phyloP scores from a whole-genome alignment of 2,888 invertebrate genomes.

The Elegia similella region DNA sequence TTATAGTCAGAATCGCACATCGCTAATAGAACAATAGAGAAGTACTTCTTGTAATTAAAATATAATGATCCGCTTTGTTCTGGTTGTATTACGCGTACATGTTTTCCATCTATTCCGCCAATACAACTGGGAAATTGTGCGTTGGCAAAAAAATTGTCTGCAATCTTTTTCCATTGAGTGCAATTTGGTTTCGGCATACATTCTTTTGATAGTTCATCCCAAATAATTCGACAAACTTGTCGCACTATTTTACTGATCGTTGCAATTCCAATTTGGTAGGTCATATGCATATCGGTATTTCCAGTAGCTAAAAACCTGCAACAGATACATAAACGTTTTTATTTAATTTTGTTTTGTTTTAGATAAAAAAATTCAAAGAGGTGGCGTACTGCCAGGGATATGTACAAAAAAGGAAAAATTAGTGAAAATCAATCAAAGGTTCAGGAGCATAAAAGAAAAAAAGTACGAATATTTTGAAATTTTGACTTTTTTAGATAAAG shows the following conservation, averaged over 20 bases:
- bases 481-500: constrained; percentile 19
- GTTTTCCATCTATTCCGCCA: constrained; percentile 14
- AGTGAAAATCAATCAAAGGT: constrained; percentile 12
- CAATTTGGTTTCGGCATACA: constrained; percentile 18
- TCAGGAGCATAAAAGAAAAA: background rate
- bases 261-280: constrained; percentile 19
- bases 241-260: constrained; percentile 20
- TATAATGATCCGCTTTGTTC: constrained; percentile 26
- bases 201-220: constrained; percentile 14
- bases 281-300: constrained; percentile 16
- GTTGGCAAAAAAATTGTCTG: constrained; percentile 28
- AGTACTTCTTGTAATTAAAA: constrained; percentile 19
- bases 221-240: constrained; percentile 22
- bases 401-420: constrained; percentile 19
- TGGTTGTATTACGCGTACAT: constrained; percentile 25
- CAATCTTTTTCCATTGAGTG: constrained; percentile 28
- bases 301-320: constrained; percentile 21
- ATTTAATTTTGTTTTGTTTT: constrained; percentile 19
- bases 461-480: constrained; percentile 16
- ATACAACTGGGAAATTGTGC: constrained; percentile 27
- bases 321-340: constrained; percentile 5
- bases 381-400: constrained; percentile 25
- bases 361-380: constrained; percentile 23
- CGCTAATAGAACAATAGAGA: constrained; percentile 6
- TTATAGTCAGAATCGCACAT: constrained; percentile 10